phyloP scores from a whole-genome alignment of 1,140 invertebrate species.

The Aphidius ervi region DNA sequence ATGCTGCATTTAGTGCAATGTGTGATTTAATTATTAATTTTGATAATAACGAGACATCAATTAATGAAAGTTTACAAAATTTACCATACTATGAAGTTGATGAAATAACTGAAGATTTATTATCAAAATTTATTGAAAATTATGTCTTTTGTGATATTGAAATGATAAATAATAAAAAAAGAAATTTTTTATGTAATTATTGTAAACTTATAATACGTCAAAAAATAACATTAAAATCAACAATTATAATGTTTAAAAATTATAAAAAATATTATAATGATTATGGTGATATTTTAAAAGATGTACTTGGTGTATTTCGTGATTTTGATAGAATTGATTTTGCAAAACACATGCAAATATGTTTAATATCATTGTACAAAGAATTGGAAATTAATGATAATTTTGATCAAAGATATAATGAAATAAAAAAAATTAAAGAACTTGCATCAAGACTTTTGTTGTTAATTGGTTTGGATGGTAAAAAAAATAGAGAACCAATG shows the following conservation, averaged over 20 bases:
- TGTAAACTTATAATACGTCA: constrained; percentile 98
- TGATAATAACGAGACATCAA: constrained; percentile 74
- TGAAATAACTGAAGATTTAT: constrained; percentile 69
- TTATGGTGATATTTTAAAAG: constrained; percentile 99
- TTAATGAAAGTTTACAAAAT: constrained; percentile 59
- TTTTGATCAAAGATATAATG: constrained; percentile 67
- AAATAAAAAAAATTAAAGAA: constrained; percentile 87
- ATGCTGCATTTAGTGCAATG: constrained; percentile 82
- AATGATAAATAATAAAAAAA: constrained; percentile 85
- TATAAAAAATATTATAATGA: constrained; percentile 98
- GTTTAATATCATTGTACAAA: constrained; percentile 80
- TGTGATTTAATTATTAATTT: constrained; percentile 96
- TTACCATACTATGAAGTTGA: constrained; percentile 81
- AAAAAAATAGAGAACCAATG: constrained; percentile 96
- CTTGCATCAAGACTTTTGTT: constrained; percentile 94
- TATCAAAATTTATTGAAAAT: constrained; percentile 88
- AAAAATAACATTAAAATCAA: constrained; percentile 86
- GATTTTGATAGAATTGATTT: constrained; percentile 98
- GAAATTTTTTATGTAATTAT: constrained; percentile 93
- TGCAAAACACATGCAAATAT: constrained; percentile 89
- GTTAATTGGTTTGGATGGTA: constrained; percentile 94
- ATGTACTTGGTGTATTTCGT: constrained; percentile 89
- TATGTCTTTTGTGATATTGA: constrained; percentile 88
- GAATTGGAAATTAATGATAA: constrained; percentile 64
- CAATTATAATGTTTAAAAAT: constrained; percentile 93